Base-by-base conservation (phyloP, 2,113 vertebrate species). In the Rhea americana region DNA sequence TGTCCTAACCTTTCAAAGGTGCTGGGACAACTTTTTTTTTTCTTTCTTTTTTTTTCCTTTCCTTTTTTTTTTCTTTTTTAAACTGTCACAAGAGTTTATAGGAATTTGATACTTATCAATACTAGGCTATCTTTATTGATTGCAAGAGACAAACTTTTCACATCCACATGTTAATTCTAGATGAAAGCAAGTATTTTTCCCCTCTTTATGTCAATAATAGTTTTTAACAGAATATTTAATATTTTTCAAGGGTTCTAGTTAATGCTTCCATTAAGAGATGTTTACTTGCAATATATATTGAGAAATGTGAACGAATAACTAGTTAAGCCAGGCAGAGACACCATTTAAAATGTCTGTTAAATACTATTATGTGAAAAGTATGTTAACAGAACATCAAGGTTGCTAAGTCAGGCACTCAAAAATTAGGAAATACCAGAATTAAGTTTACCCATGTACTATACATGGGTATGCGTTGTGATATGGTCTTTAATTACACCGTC, bases 401-500 rank as follows among this genome's bases (percentile, higher is more conserved):
- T 96, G 93, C 91, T 93, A 95, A 93, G 73, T 88, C 93, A 94
- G 95, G 93, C 93, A 83, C 95, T 96, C 95, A 90, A 37, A 91
- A 86, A 28, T 8, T 50, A 84, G 53, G 88, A 87, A 68, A 53
- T 91, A 76, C 65, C 95, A 95, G 91, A 86, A 73, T 82, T 32
- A 70, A 86, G 73, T 88, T 95, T 82, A 53, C 88, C 88, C 90
- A 11, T 48, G 74, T 91, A 30, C 71, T 94, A 1, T 90, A 61
- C 85, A 14, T 21, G 58, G 92, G 84, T 85, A 7, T 86, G 76
- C 82, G 0, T 95, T 96, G 81, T 94, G 94, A 90, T 94, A 96
- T 94, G 90, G 94, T 96, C 91, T 91, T 95, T 96, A 96, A 95
- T 94, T 91, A 96, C 95, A 96, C 94, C 94, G 1, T 96, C 83